Conservation (phyloP, 2,797 vertebrate genomes). For the Lepus oiostolus region DNA sequence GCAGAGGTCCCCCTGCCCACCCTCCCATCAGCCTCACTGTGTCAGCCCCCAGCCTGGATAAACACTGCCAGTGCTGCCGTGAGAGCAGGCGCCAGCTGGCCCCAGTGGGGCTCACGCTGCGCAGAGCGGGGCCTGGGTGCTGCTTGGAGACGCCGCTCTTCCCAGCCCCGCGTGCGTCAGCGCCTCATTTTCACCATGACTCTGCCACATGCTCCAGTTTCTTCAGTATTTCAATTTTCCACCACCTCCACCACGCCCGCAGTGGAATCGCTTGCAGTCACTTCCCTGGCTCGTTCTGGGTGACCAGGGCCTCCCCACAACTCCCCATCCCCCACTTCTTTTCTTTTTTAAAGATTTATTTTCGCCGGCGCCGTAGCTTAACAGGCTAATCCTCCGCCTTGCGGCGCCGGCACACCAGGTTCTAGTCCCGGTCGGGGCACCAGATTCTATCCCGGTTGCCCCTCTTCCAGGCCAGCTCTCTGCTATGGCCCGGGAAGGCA, state of each 20-base stretch:
- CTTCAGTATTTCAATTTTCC: not conserved
- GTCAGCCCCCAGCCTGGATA: not conserved
- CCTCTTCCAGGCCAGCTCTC: too few relatives aligned
- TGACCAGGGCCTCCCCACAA: not conserved
- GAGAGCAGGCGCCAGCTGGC: not conserved
- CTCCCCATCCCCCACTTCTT: too few relatives aligned
- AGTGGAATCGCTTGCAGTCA: not conserved
- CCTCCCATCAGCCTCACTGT: not conserved
- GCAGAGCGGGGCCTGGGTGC: fast-evolving
- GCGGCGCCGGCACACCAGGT: too few relatives aligned
- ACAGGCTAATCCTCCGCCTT: too few relatives aligned
- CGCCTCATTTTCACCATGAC: not conserved
- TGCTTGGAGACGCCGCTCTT: not conserved
- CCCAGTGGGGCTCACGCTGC: fast-evolving
- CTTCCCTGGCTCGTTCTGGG: not conserved
- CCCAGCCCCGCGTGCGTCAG: not conserved
- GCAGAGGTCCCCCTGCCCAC: not conserved
- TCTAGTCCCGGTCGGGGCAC: too few relatives aligned
- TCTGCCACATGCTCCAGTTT: not conserved
- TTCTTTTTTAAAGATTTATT: too few relatives aligned
- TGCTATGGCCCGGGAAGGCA: too few relatives aligned
- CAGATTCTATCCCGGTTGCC: too few relatives aligned
- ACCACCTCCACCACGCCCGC: too few relatives aligned
- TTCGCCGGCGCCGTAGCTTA: too few relatives aligned
- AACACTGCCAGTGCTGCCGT: not conserved